Evolutionary conservation across 2,113 vertebrate genomes (phyloP).

Genomic region (Falcunculus frontatus): DNA sequence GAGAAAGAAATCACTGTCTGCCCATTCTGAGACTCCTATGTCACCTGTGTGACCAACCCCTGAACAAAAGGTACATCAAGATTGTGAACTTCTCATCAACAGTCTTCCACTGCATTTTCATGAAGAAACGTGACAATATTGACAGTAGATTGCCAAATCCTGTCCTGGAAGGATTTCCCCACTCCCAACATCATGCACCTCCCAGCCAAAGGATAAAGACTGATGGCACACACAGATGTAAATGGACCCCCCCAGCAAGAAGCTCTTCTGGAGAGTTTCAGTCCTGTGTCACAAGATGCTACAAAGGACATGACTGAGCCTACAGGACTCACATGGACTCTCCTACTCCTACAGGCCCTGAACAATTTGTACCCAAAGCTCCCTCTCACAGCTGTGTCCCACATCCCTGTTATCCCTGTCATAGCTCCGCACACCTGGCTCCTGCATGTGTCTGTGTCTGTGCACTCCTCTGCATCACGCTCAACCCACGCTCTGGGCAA

Average conservation of each 20-base stretch:
- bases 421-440: rapidly evolving
- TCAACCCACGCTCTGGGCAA: rapidly evolving
- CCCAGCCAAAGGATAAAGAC: neutral
- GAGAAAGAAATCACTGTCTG: neutral
- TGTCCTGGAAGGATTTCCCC: neutral
- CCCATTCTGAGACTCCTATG: neutral
- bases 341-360: neutral
- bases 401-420: rapidly evolving
- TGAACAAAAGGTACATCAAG: rapidly evolving
- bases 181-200: too few species aligned
- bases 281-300: neutral
- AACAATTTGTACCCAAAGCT: neutral
- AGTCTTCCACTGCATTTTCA: neutral
- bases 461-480: rapidly evolving
- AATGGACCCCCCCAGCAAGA: neutral
- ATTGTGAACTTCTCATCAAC: neutral
- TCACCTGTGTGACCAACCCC: neutral
- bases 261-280: neutral
- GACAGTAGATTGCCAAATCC: neutral
- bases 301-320: neutral
- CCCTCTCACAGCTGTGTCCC: neutral
- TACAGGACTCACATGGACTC: neutral
- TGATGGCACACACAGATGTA: neutral
- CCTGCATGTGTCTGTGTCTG: neutral
- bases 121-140: too few species aligned